Evolutionary conservation across 1,140 invertebrate species (phyloP), one percentile per base, ranked within the genome.

Genomic region (Cotesia typhae): DNA sequence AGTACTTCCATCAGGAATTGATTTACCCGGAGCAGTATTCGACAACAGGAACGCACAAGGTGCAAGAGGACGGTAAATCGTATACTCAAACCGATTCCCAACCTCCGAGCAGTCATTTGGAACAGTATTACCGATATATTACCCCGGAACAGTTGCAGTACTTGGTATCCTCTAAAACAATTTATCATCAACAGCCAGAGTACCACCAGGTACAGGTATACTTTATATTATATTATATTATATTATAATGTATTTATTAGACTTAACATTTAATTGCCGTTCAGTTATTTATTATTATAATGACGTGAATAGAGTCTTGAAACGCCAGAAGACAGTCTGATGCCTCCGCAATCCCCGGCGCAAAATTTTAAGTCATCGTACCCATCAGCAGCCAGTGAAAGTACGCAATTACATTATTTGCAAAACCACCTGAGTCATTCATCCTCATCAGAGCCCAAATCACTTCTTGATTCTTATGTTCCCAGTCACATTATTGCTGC

Each of bases 401-500:
- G 78, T 47, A 79, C 84, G 6, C 67, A 79, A 59, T 67, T 72
- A 53, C 68, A 73, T 47, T 72, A 65, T 4, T 70, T 57, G 1
- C 74, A 79, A 47, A 75, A 78, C 67, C 38, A 81, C 67, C 60
- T 70, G 77, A 53, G 14, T 69, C 74, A 79, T 20, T 69, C 75
- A 12, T 70, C 79, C 14, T 69, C 75, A 12, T 70, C 79, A 0
- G 78, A 77, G 28, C 84, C 84, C 0, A 84, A 79, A 75, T 85
- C 84, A 4, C 75, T 87, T 53, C 76, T 87, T 3, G 85, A 86
- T 36, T 79, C 83, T 41, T 87, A 87, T 63, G 70, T 84, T 7
- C 84, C 85, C 1, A 86, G 85, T 74, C 80, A 83, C 28, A 37
- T 87, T 0, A 86, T 85, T 60, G 82, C 81, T 10, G 84, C 84